Evolutionary conservation across 2,113 vertebrate species (phyloP), one percentile per base, ranked within the genome.

Genomic region (Cyanoderma ruficeps): DNA sequence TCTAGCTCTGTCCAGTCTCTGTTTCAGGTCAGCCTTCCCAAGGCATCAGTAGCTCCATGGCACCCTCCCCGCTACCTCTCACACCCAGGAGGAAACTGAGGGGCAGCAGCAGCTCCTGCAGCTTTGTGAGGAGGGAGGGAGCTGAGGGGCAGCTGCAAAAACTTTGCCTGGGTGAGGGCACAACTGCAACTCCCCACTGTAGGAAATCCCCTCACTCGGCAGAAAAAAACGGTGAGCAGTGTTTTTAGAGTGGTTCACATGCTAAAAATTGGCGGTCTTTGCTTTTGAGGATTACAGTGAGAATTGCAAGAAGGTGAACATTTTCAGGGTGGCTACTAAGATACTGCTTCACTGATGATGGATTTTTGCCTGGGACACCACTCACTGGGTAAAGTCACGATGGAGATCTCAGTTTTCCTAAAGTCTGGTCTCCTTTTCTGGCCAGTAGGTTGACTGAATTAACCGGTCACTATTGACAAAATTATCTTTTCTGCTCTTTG

Each of bases 341-440:
- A 49, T 77, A 59, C n/a, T 2, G 44, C 61, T 91, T 70, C 39
- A 87, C 37, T 79, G 94, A 61, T 68, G 64, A 42, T 49, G 80
- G 86, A 31, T 56, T 87, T 79, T 89, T 87, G 63, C 82, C 50
- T 68, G 71, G 74, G 93, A 78, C 89, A 83, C 92, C 72, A 41
- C 41, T 68, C 84, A 83, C 50, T 77, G 41, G 59, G 53, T 68
- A 95, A 76, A 84, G 35, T 56, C 46, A 37, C 0, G 0, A 16
- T 67, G 33, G 33, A 60, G 53, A 78, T n/a, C 14, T 79, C 8
- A 9, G 33, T 89, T 72, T 67, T 80, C 57, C 98, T 98, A 99
- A 94, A 99, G 98, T 55, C 92, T 97, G 5, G 99, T 99, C 94
- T 99, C 99, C 89, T 98, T 98, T 87, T 98, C 98, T 44, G 98